These are phyloP conservation scores for Plecotus auritus DNA, from an alignment of 2,113 vertebrate genomes.

Conservation along the genomic window DNA sequence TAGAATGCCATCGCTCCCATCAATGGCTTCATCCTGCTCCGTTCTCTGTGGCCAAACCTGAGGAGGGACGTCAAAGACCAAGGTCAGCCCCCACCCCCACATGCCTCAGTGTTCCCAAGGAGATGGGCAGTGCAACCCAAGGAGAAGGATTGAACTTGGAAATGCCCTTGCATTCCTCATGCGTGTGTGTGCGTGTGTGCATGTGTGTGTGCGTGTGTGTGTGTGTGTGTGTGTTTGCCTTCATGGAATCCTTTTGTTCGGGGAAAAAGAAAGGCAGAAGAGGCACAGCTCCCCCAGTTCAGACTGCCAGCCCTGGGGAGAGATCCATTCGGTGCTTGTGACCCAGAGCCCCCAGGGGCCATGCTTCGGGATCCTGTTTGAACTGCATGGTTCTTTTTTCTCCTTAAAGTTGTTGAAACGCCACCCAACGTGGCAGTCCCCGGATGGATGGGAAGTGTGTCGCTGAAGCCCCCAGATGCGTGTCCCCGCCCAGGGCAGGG, in stretches of 20 bases:
- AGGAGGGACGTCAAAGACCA: background rate
- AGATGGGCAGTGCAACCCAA: background rate
- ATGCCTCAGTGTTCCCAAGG: background rate
- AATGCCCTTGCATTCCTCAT: background rate
- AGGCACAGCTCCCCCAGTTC: background rate
- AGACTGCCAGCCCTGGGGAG: no score
- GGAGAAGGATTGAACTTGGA: constrained; percentile 12
- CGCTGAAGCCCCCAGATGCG: background rate
- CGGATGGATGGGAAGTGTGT: background rate
- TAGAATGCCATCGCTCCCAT: background rate
- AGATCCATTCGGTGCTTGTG: background rate
- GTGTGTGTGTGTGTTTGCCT: background rate
- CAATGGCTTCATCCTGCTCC: background rate
- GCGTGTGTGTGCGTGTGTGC: no score
- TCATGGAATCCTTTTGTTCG: background rate
- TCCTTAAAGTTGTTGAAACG: constrained; percentile 4
- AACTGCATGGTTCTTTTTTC: background rate
- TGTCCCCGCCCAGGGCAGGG: background rate
- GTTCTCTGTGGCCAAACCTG: background rate
- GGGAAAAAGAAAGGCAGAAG: background rate
- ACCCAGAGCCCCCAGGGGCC: background rate
- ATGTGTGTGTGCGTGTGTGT: no score
- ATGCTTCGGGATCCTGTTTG: background rate
- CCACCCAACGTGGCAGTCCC: background rate
- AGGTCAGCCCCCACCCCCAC: background rate